Conservation (phyloP, 2,113 vertebrate genomes). For the Myxocyprinus asiaticus region DNA sequence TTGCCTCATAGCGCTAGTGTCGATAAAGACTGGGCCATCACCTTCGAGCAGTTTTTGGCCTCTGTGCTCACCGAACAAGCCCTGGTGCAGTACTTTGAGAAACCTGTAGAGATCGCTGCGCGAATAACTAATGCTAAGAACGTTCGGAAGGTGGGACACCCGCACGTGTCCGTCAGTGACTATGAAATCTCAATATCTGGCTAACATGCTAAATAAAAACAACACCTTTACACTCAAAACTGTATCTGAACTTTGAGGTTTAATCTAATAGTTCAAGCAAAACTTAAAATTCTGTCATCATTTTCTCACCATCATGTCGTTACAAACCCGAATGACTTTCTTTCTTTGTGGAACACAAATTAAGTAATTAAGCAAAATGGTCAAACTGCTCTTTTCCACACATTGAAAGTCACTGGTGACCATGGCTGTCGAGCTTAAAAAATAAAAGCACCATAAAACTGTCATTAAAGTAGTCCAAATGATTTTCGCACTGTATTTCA, state of each 20-base stretch:
- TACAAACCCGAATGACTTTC: too few relatives aligned
- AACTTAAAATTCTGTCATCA: neutral
- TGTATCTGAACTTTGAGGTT: neutral
- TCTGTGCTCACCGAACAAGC: slow-evolving; percentile 93
- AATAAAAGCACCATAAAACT: too few relatives aligned
- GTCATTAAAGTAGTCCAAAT: too few relatives aligned
- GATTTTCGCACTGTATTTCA: too few relatives aligned
- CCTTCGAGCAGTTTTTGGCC: slow-evolving; percentile 95
- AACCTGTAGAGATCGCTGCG: slow-evolving; percentile 86
- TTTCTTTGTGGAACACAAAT: too few relatives aligned
- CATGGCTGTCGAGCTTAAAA: too few relatives aligned
- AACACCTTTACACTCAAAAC: neutral
- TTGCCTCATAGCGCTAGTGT: slow-evolving; percentile 85
- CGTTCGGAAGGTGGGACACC: slow-evolving; percentile 82
- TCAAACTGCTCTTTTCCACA: neutral
- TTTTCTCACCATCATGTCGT: neutral
- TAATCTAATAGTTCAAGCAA: neutral
- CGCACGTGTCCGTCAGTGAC: slow-evolving; percentile 84
- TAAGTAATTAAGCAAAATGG: too few relatives aligned
- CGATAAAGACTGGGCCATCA: slow-evolving; percentile 96
- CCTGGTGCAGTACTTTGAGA: slow-evolving; percentile 93
- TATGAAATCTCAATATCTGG: slow-evolving; percentile 94
- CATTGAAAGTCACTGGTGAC: neutral
- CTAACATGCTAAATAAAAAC: slow-evolving; percentile 59
- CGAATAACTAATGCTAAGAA: slow-evolving; percentile 92